phyloP scores from a whole-genome alignment of 2,888 invertebrate genomes.

The Nemoura dubitans region DNA sequence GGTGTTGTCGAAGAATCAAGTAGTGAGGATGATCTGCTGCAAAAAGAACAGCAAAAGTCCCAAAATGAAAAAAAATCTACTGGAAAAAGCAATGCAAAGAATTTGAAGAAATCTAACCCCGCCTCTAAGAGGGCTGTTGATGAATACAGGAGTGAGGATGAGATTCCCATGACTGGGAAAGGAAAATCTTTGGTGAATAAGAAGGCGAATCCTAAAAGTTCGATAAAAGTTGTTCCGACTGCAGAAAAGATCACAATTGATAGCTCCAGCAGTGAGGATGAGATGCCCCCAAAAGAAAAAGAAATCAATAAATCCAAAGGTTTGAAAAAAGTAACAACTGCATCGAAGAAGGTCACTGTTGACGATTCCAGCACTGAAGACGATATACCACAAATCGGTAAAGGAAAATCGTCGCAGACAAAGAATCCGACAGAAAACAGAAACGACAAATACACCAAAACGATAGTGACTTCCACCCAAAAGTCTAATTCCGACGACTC shows the following conservation, averaged over 20 bases:
- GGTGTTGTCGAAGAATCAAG: too few relatives aligned
- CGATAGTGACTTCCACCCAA: neutral
- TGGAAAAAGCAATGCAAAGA: neutral
- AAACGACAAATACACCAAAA: too few relatives aligned
- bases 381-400: neutral
- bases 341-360: neutral
- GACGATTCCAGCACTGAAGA: neutral
- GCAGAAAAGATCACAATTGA: neutral
- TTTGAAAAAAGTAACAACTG: neutral
- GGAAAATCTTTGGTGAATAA: neutral
- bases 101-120: neutral
- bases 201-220: neutral
- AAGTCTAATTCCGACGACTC: neutral
- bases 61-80: neutral
- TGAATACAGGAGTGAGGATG: neutral
- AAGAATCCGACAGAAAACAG: neutral
- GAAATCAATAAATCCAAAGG: neutral
- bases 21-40: too few relatives aligned
- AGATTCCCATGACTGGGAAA: neutral
- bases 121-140: too few relatives aligned
- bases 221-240: neutral
- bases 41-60: too few relatives aligned
- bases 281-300: neutral
- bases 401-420: neutral
- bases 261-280: neutral